phyloP scores from a whole-genome alignment of 1,140 invertebrate species.

The Apis laboriosa region DNA sequence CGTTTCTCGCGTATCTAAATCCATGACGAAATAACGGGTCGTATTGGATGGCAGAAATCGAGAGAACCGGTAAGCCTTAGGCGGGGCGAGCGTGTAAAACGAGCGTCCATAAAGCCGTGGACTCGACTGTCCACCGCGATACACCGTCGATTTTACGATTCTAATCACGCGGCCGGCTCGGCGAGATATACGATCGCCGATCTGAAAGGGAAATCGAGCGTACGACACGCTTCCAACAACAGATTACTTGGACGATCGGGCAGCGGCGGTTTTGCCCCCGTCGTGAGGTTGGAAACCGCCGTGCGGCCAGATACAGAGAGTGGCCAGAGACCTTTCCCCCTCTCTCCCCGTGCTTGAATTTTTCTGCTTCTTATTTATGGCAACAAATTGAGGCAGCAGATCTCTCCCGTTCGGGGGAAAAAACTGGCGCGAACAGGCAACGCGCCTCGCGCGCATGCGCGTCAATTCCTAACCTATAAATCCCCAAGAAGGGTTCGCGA shows the following conservation, averaged over 20 bases:
- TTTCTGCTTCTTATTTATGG: conserved; percentile 57
- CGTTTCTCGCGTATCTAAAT: conserved; percentile 23
- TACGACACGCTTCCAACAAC: conserved; percentile 62
- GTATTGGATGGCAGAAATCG: conserved; percentile 15
- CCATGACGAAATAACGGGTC: conserved; percentile 37
- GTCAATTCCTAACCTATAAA: too few relatives aligned
- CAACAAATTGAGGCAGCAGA: conserved; percentile 41
- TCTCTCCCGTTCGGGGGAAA: conserved; percentile 3
- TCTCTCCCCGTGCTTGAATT: conserved; percentile 3
- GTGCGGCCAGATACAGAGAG: conserved; percentile 31
- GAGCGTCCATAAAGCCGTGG: conserved; percentile 15
- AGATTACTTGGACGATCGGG: conserved; percentile 58
- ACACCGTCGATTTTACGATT: conserved; percentile 52
- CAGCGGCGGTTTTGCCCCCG: conserved; percentile 47
- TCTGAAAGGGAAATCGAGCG: conserved; percentile 65
- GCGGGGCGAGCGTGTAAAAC: background rate
- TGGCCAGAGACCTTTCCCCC: background rate
- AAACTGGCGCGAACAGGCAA: background rate
- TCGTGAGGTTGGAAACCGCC: conserved; percentile 50
- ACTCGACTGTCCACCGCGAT: background rate
- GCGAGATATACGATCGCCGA: conserved; percentile 58
- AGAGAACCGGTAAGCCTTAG: conserved; percentile 20
- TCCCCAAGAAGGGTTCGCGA: too few relatives aligned
- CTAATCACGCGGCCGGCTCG: conserved; percentile 45
- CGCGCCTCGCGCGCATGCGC: background rate